Percentiles rank a stretch among this genome's conserved stretches.
Conservation (phyloP, 2,113 vertebrate species). For the Sander vitreus region DNA sequence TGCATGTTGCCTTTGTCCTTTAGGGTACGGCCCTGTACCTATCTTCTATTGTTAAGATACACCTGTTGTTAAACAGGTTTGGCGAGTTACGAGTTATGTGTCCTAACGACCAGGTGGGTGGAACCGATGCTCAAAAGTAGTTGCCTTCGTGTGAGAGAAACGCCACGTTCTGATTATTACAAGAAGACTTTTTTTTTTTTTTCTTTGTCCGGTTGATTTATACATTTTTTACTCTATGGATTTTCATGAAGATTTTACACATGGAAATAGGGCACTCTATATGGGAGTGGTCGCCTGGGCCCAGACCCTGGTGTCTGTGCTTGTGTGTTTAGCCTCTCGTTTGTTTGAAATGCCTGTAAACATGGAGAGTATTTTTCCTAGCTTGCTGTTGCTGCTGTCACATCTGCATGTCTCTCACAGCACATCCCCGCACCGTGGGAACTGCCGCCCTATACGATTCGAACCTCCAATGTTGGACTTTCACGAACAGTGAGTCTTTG, state of each 20-base stretch:
- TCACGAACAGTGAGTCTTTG: conserved; percentile 94
- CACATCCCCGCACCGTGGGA: conserved; percentile 92
- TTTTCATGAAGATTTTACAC: conserved; percentile 32
- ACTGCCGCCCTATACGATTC: conserved; percentile 95
- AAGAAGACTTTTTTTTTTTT: conserved; percentile 32
- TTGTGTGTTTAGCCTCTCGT: conserved; percentile 24
- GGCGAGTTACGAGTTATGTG: conserved; percentile 49
- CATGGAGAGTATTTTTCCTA: conserved; percentile 44
- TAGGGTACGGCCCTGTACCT: not conserved
- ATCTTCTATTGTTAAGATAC: conserved; percentile 65
- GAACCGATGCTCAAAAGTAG: conserved; percentile 17
- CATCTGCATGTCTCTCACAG: conserved; percentile 83
- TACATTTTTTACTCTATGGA: not conserved
- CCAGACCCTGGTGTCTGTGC: not conserved
- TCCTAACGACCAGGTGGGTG: not conserved
- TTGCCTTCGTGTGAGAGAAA: conserved; percentile 14
- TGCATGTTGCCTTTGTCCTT: not conserved
- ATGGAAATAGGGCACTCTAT: conserved; percentile 22
- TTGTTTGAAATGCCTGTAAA: conserved; percentile 39
- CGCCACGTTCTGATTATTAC: not conserved
- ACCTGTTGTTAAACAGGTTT: conserved; percentile 74
- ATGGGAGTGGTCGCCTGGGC: conserved; percentile 27
- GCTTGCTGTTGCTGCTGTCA: conserved; percentile 55
- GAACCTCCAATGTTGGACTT: conserved; percentile 99
- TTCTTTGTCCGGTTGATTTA: not conserved